Conservation (phyloP, 2,797 vertebrate species). For the Onychomys arenicola region DNA sequence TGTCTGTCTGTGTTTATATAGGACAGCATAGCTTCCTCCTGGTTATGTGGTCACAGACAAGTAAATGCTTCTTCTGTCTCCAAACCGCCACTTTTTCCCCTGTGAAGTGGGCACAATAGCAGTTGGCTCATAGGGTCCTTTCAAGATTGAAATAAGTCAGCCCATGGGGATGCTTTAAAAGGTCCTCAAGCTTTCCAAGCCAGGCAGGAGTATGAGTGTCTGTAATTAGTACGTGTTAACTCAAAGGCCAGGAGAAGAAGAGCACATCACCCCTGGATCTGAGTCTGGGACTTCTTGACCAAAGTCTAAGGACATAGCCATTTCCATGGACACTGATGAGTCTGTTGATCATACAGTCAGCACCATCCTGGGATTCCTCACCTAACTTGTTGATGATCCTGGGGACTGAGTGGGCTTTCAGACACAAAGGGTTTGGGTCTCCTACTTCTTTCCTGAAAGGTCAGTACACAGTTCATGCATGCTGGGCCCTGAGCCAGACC, state of each 20-base stretch:
- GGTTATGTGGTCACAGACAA: background rate
- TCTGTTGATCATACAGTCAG: background rate
- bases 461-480: background rate
- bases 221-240: background rate
- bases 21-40: background rate
- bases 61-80: background rate
- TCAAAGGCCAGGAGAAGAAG: background rate
- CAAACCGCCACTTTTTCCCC: background rate
- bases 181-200: background rate
- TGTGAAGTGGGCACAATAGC: background rate
- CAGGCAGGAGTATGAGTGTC: background rate
- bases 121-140: background rate
- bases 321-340: background rate
- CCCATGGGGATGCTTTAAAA: background rate
- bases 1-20: background rate
- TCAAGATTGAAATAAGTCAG: background rate
- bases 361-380: background rate
- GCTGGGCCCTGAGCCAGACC: background rate
- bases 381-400: rapidly evolving
- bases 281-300: background rate
- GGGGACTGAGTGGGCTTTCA: background rate
- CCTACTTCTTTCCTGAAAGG: background rate
- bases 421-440: background rate
- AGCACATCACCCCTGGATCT: background rate
- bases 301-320: no score